phyloP scores from a whole-genome alignment of 2,113 vertebrate species.

The Xenopus laevis region DNA sequence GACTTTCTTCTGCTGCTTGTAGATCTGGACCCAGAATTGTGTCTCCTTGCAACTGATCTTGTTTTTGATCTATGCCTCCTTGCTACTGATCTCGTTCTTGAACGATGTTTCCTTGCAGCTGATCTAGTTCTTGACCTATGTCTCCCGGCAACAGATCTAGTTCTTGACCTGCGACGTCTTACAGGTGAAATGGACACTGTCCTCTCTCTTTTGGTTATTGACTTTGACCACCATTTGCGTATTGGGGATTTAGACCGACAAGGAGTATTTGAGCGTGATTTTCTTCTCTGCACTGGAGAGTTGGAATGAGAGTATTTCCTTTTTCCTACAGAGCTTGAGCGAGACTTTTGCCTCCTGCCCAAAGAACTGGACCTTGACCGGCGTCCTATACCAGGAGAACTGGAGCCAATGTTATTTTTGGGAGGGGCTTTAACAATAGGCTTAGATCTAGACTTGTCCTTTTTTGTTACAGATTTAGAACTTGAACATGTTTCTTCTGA shows the following conservation, averaged over 20 bases:
- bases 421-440: slow-evolving; percentile 11
- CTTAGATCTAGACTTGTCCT: slow-evolving; percentile 17
- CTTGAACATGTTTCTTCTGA: slow-evolving; percentile 5
- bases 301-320: slow-evolving; percentile 25
- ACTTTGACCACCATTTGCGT: slow-evolving; percentile 36
- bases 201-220: slow-evolving; percentile 28
- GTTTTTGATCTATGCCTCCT: slow-evolving; percentile 20
- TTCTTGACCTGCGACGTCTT: slow-evolving; percentile 13
- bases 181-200: slow-evolving; percentile 15
- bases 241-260: slow-evolving; percentile 32
- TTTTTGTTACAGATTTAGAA: slow-evolving; percentile 12
- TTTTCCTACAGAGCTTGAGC: slow-evolving; percentile 48
- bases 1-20: slow-evolving; percentile 1
- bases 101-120: slow-evolving; percentile 2
- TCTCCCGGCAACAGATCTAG: slow-evolving; percentile 20
- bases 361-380: slow-evolving; percentile 60
- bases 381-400: slow-evolving; percentile 55
- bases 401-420: slow-evolving; percentile 44
- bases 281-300: slow-evolving; percentile 45
- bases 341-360: slow-evolving; percentile 39
- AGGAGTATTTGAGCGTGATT: slow-evolving; percentile 58
- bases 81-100: slow-evolving; percentile 23
- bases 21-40: slow-evolving; percentile 21
- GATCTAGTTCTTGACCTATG: slow-evolving; percentile 21
- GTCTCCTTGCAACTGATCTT: slow-evolving; percentile 21